phyloP scores from a whole-genome alignment of 2,888 invertebrate species.

The Meghimatium bilineatum region DNA sequence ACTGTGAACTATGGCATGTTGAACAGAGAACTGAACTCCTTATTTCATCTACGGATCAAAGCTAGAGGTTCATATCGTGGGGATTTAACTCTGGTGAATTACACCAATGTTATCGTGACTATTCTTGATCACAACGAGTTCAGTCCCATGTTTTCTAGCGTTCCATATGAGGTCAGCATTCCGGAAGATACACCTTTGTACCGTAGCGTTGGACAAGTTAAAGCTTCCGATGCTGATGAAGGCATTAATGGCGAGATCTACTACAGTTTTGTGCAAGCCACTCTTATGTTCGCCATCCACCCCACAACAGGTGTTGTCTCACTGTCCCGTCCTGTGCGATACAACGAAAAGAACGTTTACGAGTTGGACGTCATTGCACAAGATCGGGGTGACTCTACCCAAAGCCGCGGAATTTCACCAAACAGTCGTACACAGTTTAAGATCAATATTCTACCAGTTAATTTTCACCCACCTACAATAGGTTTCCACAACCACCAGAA shows the following conservation, averaged over 20 bases:
- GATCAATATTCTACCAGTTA: conserved; percentile 85
- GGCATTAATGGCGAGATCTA: conserved; percentile 98
- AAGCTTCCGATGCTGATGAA: conserved; percentile 96
- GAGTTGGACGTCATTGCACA: conserved; percentile 88
- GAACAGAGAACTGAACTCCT: conserved; percentile 93
- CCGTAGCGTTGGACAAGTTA: conserved; percentile 83
- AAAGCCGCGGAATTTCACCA: conserved; percentile 48
- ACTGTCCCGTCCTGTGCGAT: conserved; percentile 86
- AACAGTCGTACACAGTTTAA: conserved; percentile 83
- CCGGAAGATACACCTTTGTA: conserved; percentile 92
- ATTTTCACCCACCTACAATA: conserved; percentile 90
- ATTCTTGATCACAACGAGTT: conserved; percentile 83
- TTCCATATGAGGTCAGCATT: conserved; percentile 90
- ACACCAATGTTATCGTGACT: conserved; percentile 79
- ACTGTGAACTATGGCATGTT: conserved; percentile 91
- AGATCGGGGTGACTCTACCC: conserved; percentile 84
- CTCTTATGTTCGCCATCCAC: conserved; percentile 88
- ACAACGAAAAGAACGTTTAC: conserved; percentile 84
- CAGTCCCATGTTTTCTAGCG: conserved; percentile 93
- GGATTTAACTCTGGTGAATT: conserved; percentile 77
- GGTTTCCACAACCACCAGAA: conserved; percentile 85
- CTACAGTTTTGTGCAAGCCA: conserved; percentile 90
- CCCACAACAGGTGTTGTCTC: conserved; percentile 93
- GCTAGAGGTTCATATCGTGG: conserved; percentile 80
- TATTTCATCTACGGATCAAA: conserved; percentile 87